Evolutionary conservation across 2,797 vertebrate genomes (phyloP), one percentile per base, ranked within the genome.

Genomic region (Esox masquinongy): DNA sequence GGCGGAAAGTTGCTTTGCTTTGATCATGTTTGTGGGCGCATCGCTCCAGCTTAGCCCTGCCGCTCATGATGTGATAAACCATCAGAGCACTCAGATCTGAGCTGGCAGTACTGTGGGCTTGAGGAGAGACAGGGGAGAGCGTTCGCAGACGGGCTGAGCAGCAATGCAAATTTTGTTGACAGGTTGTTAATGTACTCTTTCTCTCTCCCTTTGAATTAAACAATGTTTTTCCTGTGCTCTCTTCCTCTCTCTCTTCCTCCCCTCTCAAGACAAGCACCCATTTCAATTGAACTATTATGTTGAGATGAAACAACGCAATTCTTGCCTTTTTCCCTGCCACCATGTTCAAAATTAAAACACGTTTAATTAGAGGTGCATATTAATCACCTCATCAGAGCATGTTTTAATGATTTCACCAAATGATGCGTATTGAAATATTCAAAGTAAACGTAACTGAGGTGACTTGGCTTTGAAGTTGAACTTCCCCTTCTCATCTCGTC

Each of bases 141-240:
- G 78, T 61, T 79, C 79, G 83, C 86, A 89, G 90, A 89, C 49
- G 78, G 84, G 83, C 78, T 83, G 84, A 84, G 88, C 86, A 81
- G 85, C 88, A 80, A 92, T 90, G 90, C 89, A 88, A 89, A 92
- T 93, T 88, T 88, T 93, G 90, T 92, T 93, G 93, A 92, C 91
- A 89, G 86, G 85, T 88, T 90, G 86, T 90, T 90, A 84, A 91
- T 82, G 89, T 78, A 83, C 80, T 83, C 89, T 83, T 87, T 88
- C 86, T 77, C 73, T 77, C 82, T 80, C 77, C 85, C 80, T 87
- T 90, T 89, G 84, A 91, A 89, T 90, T 79, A 82, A 79, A 85
- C 88, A 82, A 76, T 83, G 86, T 88, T 82, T 83, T 85, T 79
- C 83, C 70, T 86, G 78, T 83, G 77, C 75, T 59, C 74, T 83